Percentiles rank a stretch among this genome's conserved stretches.
Conservation (phyloP, 2,797 vertebrate genomes). For the Xiphophorus birchmanni region DNA sequence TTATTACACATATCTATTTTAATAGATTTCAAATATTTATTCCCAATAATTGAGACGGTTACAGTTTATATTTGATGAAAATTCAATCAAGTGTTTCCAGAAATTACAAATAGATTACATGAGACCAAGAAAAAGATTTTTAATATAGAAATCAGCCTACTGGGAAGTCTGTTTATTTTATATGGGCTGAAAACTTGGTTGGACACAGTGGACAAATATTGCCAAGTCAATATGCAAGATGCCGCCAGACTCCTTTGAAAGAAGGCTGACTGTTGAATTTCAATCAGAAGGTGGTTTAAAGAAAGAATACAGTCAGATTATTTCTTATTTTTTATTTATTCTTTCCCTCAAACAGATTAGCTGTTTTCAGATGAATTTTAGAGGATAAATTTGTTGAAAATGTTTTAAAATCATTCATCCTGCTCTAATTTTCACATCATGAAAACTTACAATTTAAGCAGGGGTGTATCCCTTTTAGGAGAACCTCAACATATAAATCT, state of each 20-base stretch:
- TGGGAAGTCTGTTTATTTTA: neutral
- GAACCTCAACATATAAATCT: neutral
- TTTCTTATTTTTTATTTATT: neutral
- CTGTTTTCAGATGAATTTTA: neutral
- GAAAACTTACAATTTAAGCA: neutral
- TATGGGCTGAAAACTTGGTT: neutral
- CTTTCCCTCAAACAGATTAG: neutral
- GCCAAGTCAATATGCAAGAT: neutral
- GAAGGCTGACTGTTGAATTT: neutral
- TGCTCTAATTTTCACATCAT: neutral
- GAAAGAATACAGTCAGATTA: neutral
- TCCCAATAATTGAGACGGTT: neutral
- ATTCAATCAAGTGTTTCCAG: neutral
- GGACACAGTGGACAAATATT: neutral
- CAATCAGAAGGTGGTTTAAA: neutral
- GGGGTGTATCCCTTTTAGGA: neutral
- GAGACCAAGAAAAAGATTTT: neutral
- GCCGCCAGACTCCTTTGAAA: neutral
- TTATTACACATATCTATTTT: neutral
- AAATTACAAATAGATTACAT: neutral
- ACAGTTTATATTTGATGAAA: neutral
- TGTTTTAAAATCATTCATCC: neutral
- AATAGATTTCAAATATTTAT: neutral
- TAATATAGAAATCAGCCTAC: neutral
- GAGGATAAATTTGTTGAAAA: neutral